Conservation (phyloP, 2,797 vertebrate species). For the Anableps anableps region DNA sequence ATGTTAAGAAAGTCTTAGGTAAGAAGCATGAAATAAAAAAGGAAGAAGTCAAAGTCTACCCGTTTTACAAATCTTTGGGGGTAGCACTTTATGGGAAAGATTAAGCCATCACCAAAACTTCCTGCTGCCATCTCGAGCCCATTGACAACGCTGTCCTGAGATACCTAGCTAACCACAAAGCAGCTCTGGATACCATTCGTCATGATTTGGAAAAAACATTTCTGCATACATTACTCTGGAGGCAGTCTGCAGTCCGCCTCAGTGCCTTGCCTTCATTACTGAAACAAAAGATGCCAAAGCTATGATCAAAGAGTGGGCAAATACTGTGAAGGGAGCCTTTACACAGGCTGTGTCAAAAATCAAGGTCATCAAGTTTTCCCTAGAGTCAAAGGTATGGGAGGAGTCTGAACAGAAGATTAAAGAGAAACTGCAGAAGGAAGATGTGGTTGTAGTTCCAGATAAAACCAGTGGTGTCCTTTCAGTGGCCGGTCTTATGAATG, state of each 20-base stretch:
- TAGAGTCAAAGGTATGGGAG: slow-evolving; percentile 77
- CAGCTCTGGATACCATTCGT: slow-evolving; percentile 59
- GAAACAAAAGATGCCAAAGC: slow-evolving; percentile 64
- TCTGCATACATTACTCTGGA: slow-evolving; percentile 75
- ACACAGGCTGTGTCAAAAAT: slow-evolving; percentile 72
- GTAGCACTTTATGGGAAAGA: slow-evolving; percentile 88
- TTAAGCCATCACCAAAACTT: slow-evolving; percentile 78
- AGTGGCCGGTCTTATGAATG: slow-evolving; percentile 77
- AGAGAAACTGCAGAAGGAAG: slow-evolving; percentile 37
- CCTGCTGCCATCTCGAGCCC: slow-evolving; percentile 77
- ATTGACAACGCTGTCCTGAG: slow-evolving; percentile 74
- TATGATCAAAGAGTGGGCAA: slow-evolving; percentile 80
- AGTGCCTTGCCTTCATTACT: slow-evolving; percentile 75
- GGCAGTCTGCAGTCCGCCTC: slow-evolving; percentile 70
- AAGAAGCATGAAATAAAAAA: slow-evolving; percentile 78
- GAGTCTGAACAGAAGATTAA: slow-evolving; percentile 65
- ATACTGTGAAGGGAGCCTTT: slow-evolving; percentile 71
- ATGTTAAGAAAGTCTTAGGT: slow-evolving; percentile 73
- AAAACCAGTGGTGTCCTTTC: slow-evolving; percentile 55
- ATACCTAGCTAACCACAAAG: slow-evolving; percentile 74
- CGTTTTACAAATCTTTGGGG: slow-evolving; percentile 84
- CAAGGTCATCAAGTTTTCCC: slow-evolving; percentile 57
- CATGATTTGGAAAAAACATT: slow-evolving; percentile 69
- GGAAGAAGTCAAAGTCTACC: slow-evolving; percentile 82
- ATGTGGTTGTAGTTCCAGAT: slow-evolving; percentile 72